Evolutionary conservation across 2,888 invertebrate genomes (phyloP).

Genomic region (Rhaphigaster nebulosa): DNA sequence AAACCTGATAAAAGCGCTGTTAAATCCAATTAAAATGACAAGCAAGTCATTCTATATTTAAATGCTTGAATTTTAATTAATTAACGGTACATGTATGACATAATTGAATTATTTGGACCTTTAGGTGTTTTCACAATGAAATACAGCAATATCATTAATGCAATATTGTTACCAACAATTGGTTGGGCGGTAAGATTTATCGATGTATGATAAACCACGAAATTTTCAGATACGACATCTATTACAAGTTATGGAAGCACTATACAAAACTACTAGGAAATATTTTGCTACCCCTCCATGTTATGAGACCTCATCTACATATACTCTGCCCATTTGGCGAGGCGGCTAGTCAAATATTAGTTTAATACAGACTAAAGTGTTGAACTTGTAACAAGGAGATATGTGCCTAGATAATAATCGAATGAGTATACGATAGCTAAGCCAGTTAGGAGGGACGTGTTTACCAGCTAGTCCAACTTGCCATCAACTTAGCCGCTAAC

Average conservation of each 20-base stretch:
- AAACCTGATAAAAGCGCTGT: neutral
- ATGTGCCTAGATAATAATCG: constrained; percentile 15
- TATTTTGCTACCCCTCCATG: too few relatives aligned
- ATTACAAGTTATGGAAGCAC: too few relatives aligned
- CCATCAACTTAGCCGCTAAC: constrained; percentile 30
- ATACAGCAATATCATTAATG: too few relatives aligned
- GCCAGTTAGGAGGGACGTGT: neutral
- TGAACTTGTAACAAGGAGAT: constrained; percentile 21
- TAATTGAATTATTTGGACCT: too few relatives aligned
- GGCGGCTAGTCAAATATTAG: neutral
- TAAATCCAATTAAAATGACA: neutral
- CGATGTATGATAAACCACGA: too few relatives aligned
- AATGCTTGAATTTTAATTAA: neutral
- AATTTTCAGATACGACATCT: too few relatives aligned
- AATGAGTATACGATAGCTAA: neutral
- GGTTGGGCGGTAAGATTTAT: too few relatives aligned
- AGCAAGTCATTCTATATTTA: neutral
- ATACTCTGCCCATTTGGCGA: neutral
- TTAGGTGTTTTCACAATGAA: too few relatives aligned
- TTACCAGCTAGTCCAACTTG: constrained; percentile 22
- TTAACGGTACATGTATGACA: too few relatives aligned
- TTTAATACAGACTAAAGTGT: neutral
- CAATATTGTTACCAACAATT: too few relatives aligned
- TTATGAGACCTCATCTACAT: neutral
- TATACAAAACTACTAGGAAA: neutral